Evolutionary conservation across 2,113 vertebrate species (phyloP).

Genomic region (Periophthalmus modestus): DNA sequence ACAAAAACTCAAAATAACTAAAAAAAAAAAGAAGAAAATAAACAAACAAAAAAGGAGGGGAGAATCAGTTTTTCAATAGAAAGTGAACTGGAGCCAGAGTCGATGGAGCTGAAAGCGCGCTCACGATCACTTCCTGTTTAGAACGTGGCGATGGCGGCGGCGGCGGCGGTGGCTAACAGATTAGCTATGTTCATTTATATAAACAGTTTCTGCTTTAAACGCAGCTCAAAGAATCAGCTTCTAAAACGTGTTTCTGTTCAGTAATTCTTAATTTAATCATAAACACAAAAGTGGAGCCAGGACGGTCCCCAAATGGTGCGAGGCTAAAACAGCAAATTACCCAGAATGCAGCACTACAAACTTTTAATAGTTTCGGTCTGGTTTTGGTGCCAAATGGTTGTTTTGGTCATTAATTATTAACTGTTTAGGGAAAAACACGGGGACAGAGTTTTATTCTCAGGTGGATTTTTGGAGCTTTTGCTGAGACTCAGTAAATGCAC

Average conservation of each 20-base stretch:
- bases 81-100: no score
- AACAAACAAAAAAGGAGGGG: no score
- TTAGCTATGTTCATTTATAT: no score
- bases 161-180: no score
- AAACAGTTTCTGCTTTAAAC: not conserved
- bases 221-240: not conserved
- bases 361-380: not conserved
- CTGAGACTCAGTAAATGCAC: not conserved
- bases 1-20: no score
- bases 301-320: not conserved
- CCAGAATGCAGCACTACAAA: not conserved
- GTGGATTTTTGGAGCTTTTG: not conserved
- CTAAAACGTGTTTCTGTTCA: not conserved
- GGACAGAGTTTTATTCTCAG: not conserved
- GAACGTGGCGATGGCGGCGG: no score
- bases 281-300: not conserved
- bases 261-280: not conserved
- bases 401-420: slow-evolving; percentile 7
- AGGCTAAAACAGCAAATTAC: not conserved
- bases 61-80: no score
- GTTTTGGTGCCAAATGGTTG: not conserved
- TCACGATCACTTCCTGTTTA: no score
- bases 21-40: no score
- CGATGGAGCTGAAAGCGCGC: no score
- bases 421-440: not conserved